phyloP scores from a whole-genome alignment of 1,140 invertebrate species.

The Drosophila malerkotliana region DNA sequence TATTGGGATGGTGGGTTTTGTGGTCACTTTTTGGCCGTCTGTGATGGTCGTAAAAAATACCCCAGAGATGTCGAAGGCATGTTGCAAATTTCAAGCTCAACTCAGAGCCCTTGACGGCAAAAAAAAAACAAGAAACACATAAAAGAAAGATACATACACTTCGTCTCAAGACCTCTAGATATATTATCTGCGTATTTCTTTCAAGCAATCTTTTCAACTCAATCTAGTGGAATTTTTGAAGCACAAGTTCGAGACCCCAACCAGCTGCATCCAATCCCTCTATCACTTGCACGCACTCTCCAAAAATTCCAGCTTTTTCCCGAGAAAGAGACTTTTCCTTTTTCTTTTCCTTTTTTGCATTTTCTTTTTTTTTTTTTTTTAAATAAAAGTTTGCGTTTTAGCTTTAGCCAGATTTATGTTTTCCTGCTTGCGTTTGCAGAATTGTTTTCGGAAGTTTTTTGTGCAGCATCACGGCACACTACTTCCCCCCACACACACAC shows the following conservation, averaged over 20 bases:
- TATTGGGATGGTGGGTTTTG: slow-evolving; percentile 14
- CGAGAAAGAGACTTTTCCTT: neutral
- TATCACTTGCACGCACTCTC: slow-evolving; percentile 72
- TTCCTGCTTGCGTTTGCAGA: slow-evolving; percentile 81
- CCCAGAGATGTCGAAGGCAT: slow-evolving; percentile 80
- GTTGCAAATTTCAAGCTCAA: slow-evolving; percentile 81
- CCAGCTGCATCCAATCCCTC: slow-evolving; percentile 34
- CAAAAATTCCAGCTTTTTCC: slow-evolving; percentile 20
- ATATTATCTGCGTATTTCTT: too few species aligned
- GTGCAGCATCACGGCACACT: slow-evolving; percentile 71
- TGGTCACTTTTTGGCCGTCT: slow-evolving; percentile 44
- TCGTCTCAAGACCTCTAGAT: too few species aligned
- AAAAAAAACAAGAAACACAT: slow-evolving; percentile 18
- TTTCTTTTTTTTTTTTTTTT: slow-evolving; percentile 62
- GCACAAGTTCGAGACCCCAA: neutral
- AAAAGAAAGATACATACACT: neutral
- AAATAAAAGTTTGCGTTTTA: slow-evolving; percentile 81
- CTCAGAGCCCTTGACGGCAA: slow-evolving; percentile 59
- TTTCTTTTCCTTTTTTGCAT: slow-evolving; percentile 13
- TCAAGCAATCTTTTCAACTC: neutral
- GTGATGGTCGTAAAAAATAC: slow-evolving; percentile 77
- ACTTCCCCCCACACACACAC: slow-evolving; percentile 32
- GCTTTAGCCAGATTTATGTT: slow-evolving; percentile 82
- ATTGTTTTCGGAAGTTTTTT: slow-evolving; percentile 82
- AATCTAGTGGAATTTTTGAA: neutral